Conservation (phyloP, 2,888 invertebrate genomes). For the Phaonia tiefii region DNA sequence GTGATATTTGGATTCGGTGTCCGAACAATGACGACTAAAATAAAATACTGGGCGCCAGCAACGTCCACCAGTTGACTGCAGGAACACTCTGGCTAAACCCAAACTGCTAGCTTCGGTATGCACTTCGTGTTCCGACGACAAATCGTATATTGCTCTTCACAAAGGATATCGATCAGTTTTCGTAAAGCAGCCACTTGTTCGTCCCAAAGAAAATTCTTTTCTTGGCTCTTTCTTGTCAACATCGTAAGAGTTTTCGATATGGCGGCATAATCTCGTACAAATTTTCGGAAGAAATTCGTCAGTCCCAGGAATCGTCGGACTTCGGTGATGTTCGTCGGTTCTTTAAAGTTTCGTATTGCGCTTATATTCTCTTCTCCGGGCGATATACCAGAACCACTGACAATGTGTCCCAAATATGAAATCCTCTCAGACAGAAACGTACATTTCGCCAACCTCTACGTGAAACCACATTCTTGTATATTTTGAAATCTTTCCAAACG, state of each 20-base stretch:
- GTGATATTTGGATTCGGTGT: no score
- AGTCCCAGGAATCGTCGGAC: constrained; percentile 60
- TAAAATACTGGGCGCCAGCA: no score
- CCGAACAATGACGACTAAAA: constrained; percentile 59
- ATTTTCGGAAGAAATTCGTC: constrained; percentile 61
- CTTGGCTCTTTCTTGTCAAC: constrained; percentile 21
- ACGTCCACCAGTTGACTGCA: constrained; percentile 45
- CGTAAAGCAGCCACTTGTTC: constrained; percentile 30
- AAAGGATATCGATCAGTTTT: neutral
- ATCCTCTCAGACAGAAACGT: constrained; percentile 53
- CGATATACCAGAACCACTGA: constrained; percentile 54
- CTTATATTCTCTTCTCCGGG: constrained; percentile 55
- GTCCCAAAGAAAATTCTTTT: constrained; percentile 34
- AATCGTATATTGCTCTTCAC: no score
- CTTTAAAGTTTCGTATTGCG: constrained; percentile 54
- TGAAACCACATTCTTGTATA: constrained; percentile 52
- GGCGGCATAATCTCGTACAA: constrained; percentile 53
- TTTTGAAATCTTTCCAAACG: constrained; percentile 50
- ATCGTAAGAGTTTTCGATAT: constrained; percentile 67
- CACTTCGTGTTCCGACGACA: neutral
- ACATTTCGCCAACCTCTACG: constrained; percentile 59
- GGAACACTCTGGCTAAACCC: constrained; percentile 32
- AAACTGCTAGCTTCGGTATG: constrained; percentile 26
- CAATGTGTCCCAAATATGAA: constrained; percentile 49
- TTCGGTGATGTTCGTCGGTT: constrained; percentile 52